Base-by-base conservation (phyloP, 2,797 vertebrate genomes). In the Nasua narica region DNA sequence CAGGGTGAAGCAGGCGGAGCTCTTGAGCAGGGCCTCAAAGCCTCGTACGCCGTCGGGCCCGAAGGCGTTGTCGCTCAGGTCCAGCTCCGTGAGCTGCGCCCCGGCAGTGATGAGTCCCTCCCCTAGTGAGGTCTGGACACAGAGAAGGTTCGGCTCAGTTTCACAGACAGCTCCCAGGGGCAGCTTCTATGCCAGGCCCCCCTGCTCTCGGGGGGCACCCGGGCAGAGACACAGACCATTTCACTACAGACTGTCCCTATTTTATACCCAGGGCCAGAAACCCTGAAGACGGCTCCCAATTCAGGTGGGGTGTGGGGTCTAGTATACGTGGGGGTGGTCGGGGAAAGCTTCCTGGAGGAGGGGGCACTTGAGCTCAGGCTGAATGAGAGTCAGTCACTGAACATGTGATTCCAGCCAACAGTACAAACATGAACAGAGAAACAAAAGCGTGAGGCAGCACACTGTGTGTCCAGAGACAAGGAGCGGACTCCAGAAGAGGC, bases 41-140 rank as follows among this genome's bases (percentile, higher is more conserved):
- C 99, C 99, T 95, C 98, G 99, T 43, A 99, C 99, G 0, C 99
- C 99, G 0, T 99, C 99, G 0, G 99, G 99, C 29, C 99, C 99
- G 37, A 99, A 99, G 0, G 99, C 99, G 0, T 99, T 99, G 98
- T 99, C 99, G 43, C 99, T 99, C 92, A 99, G 99, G 98, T 99
- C 99, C 96, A 99, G 97, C 92, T 99, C 99, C 10, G 99, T 99
- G 91, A 99, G 98, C 87, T 98, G 99, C n/a, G 99, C 99, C 46
- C 99, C 99, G 0, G 99, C 99, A 40, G 98, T 98, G 97, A 99
- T 99, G 83, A 99, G 98, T 2, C 99, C 99, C 7, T 99, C 99
- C n/a, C 99, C 99, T 50, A 99, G 98, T 40, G 99, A 99, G 65
- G 97, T 87, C 97, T 95, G 72, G 7, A 27, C 46, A 90, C 32